Evolutionary conservation across 2,113 vertebrate species (phyloP).

Genomic region (Trematomus loennbergii): DNA sequence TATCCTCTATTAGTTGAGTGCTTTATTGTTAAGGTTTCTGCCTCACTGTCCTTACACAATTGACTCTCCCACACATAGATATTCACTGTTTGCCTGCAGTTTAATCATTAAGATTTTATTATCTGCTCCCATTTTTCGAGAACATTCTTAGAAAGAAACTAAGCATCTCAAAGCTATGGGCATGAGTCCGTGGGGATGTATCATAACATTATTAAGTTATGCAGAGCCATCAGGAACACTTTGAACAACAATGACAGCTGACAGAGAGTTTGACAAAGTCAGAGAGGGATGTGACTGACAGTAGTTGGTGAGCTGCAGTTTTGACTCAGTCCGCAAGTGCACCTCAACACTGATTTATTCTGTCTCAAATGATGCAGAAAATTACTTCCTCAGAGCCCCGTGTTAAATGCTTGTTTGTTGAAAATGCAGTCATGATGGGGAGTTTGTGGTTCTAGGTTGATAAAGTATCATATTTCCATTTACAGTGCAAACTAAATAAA

Average conservation of each 20-base stretch:
- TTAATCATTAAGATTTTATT: conserved; percentile 44
- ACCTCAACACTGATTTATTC: conserved; percentile 54
- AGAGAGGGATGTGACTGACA: conserved; percentile 12
- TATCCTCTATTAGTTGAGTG: no score
- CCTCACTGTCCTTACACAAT: not conserved
- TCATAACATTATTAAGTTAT: conserved; percentile 22
- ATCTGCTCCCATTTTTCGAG: conserved; percentile 19
- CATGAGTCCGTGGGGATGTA: conserved; percentile 1
- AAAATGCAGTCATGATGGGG: conserved; percentile 41
- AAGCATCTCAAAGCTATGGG: conserved; percentile 10
- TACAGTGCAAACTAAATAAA: not conserved
- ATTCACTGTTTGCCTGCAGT: conserved; percentile 28
- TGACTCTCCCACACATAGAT: conserved; percentile 7
- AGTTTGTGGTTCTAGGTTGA: conserved; percentile 26
- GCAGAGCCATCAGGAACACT: conserved; percentile 24
- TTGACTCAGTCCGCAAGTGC: conserved; percentile 38
- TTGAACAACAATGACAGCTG: conserved; percentile 40
- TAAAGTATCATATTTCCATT: conserved; percentile 38
- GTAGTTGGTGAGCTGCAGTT: conserved; percentile 34
- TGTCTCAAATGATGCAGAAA: conserved; percentile 73
- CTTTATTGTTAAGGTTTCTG: no score
- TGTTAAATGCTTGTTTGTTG: conserved; percentile 69
- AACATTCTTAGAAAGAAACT: conserved; percentile 13
- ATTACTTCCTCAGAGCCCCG: conserved; percentile 62
- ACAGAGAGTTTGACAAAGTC: conserved; percentile 21